Base-by-base conservation (phyloP, 2,797 vertebrate genomes). In the Sparus aurata region DNA sequence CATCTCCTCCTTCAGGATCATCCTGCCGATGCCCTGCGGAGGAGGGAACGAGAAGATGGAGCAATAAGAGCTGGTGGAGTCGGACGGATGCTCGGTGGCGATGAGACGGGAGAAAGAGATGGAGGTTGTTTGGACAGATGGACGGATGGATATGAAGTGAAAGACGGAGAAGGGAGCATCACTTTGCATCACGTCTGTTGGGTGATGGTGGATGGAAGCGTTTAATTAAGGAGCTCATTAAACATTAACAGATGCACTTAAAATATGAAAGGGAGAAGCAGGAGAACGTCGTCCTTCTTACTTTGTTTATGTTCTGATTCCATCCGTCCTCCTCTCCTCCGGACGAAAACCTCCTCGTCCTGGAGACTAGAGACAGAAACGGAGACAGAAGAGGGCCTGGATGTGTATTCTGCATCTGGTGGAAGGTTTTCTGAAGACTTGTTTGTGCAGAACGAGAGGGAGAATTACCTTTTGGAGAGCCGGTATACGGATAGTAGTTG, bases 1-100 rank as follows among this genome's bases (percentile, higher is more conserved):
- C 97, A 99, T 99, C 94, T 99, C 98, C 90, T 99, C 98, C 92
- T 98, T 98, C 87, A 99, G 94, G 88, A 99, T 99, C 96, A 99
- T 91, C 79, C 98, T 95, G 80, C 97, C 97, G 12, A 99, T 99
- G 65, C 97, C 96, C 95, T 99, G 97, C 7, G 25, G 16, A 5
- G 12, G 55, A 38, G n/a, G 47, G 22, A 52, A 46, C 13, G 11
- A 64, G 17, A 15, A 30, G 16, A 74, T 23, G 27, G n/a, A 79
- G 20, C 17, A 75, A 57, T 60, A 38, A 63, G 54, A 66, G 27
- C 38, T 62, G 60, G 52, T 69, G n/a, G 55, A 85, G 53, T 52
- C 11, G 43, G 45, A 81, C 55, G 22, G 65, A 69, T 34, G 46
- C n/a, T 60, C 9, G 20, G 18, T 52, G 45, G 45, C 52, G 74